Evolutionary conservation across 1,140 invertebrate genomes (phyloP).

Genomic region (Conus betulinus): DNA sequence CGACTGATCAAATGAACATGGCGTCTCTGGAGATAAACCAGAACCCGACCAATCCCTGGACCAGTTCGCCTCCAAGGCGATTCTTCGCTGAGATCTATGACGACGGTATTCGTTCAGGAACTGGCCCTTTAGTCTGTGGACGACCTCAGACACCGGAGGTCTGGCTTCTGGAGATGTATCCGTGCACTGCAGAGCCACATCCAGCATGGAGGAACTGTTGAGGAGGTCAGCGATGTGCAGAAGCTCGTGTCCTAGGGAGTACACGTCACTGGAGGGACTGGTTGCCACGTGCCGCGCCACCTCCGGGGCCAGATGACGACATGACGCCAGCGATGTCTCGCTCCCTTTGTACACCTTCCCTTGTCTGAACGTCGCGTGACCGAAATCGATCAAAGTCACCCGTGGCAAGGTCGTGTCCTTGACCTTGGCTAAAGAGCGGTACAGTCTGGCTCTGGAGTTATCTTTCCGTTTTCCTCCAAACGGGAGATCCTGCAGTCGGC

Average conservation of each 20-base stretch:
- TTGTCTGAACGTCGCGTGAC: constrained; percentile 1
- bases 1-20: too few species aligned
- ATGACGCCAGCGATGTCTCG: not conserved
- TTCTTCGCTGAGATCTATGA: too few species aligned
- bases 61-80: too few species aligned
- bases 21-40: too few species aligned
- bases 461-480: not conserved
- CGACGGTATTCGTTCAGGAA: not conserved
- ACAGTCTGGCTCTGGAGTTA: not conserved
- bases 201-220: not conserved
- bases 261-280: not conserved
- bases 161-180: not conserved
- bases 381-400: constrained; percentile 29
- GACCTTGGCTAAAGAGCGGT: not conserved
- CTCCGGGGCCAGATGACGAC: constrained; percentile 16
- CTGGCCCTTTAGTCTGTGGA: not conserved
- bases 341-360: not conserved
- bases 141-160: not conserved
- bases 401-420: constrained; percentile 3
- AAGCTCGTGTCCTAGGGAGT: constrained; percentile 3
- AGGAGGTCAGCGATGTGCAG: not conserved
- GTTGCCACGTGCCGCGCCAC: not conserved
- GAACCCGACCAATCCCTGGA: too few species aligned
- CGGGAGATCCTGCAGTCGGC: not conserved
- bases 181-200: not conserved